Evolutionary conservation across 2,113 vertebrate species (phyloP), one percentile per base, ranked within the genome.

Genomic region (Sturnira hondurensis): DNA sequence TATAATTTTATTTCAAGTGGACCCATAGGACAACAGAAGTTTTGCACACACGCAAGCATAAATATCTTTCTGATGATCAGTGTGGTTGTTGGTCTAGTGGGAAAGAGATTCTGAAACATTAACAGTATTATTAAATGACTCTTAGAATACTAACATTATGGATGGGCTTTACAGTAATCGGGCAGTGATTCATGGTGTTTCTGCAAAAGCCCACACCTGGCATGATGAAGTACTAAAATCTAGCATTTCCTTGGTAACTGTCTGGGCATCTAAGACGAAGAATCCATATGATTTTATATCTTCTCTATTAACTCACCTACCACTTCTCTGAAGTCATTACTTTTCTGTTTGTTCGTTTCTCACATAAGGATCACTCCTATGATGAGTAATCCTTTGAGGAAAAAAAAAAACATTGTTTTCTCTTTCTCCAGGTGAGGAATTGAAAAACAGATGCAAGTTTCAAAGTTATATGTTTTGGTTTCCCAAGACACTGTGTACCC

Each of bases 101-200:
- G 56, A 50, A 96, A 93, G 52, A 92, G 67, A 92, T 65, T 93
- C 73, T 92, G 88, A 93, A 94, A 86, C 45, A 90, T 26, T 90
- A 80, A 80, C 19, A 73, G 10, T 38, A 74, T 82, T 96, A 95
- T 83, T 65, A 81, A 85, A 63, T 68, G 33, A 8, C 26, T 77
- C n/a, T 73, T 33, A 76, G 81, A 87, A 86, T 89, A 82, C 2
- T 58, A 92, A 87, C 43, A 65, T 86, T 81, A 63, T 54, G 33
- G 45, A 76, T 81, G 81, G n/a, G n/a, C 54, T 91, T 22, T 26
- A 54, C 1, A 5, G 6, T 77, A 47, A 77, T 38, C 80, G 87
- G 68, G 70, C 63, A 54, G 36, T 52, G 45, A 92, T 14, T 93
- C 63, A 36, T 2, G 19, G 19, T 74, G 36, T 47, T 93, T 74